Percentiles rank a stretch among this genome's conserved stretches.
Conservation (phyloP, 2,888 invertebrate genomes). For the Phengaris arion region DNA sequence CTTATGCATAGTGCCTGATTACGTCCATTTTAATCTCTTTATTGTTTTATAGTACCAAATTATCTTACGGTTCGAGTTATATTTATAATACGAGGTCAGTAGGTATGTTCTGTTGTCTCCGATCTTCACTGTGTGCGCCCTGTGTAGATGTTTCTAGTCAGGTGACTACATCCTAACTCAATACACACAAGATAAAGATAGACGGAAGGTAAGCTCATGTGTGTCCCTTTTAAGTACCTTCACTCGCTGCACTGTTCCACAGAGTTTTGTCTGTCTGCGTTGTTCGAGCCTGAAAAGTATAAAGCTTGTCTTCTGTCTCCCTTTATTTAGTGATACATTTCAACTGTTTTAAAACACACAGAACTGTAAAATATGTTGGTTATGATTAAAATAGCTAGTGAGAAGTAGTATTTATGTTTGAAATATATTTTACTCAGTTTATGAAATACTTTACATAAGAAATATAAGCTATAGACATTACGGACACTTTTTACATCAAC, state of each 20-base stretch:
- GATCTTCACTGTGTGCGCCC: conserved; percentile 34
- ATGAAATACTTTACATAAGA: not conserved
- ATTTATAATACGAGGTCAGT: conserved; percentile 77
- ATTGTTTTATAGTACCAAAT: conserved; percentile 66
- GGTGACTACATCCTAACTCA: conserved; percentile 71
- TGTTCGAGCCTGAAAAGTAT: not conserved
- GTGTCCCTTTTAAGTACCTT: not conserved
- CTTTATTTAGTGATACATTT: conserved; percentile 6
- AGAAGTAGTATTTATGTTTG: conserved; percentile 20
- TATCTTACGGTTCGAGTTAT: conserved; percentile 66
- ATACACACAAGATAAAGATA: conserved; percentile 42
- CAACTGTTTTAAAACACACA: not conserved
- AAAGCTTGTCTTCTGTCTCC: not conserved
- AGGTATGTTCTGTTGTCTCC: conserved; percentile 60
- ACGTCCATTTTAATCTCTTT: conserved; percentile 65
- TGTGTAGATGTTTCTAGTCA: conserved; percentile 70
- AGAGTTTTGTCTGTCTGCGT: no score
- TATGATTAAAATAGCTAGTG: conserved; percentile 15
- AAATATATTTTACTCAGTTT: conserved; percentile 12
- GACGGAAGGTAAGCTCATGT: not conserved
- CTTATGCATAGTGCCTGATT: conserved; percentile 70
- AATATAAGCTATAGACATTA: conserved; percentile 2
- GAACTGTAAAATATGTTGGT: not conserved
- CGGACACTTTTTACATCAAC: conserved; percentile 27
- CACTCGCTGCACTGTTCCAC: not conserved